Evolutionary conservation across 2,888 invertebrate species (phyloP).

Genomic region (Xestobium rufovillosum): DNA sequence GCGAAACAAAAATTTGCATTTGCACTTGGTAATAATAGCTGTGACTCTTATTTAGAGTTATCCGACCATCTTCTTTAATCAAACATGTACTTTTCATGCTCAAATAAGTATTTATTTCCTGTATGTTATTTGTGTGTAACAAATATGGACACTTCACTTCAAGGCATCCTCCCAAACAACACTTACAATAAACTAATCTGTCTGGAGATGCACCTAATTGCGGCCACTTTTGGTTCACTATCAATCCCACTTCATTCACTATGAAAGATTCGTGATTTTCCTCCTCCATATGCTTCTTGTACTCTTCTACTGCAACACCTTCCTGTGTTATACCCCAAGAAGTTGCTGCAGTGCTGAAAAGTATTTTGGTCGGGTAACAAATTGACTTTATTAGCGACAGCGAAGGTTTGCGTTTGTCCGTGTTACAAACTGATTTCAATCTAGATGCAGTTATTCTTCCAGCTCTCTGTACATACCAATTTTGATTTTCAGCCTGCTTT

Average conservation of each 20-base stretch:
- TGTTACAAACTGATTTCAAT: slow-evolving; percentile 12
- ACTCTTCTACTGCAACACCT: slow-evolving; percentile 9
- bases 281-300: background rate
- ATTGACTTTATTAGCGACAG: slow-evolving; percentile 13
- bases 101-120: background rate
- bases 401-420: slow-evolving; percentile 11
- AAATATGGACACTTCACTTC: background rate
- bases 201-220: slow-evolving; percentile 21
- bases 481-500: background rate
- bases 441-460: slow-evolving; percentile 17
- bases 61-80: background rate
- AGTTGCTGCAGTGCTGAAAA: slow-evolving; percentile 12
- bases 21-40: background rate
- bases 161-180: slow-evolving; percentile 13
- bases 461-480: too few relatives aligned
- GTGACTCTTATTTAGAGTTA: background rate
- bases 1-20: slow-evolving; percentile 12
- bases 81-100: background rate
- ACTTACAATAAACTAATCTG: slow-evolving; percentile 19
- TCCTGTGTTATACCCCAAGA: slow-evolving; percentile 14
- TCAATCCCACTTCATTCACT: slow-evolving; percentile 10
- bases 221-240: slow-evolving; percentile 10
- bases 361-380: slow-evolving; percentile 11
- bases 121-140: background rate
- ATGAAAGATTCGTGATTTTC: slow-evolving; percentile 9